These are phyloP conservation scores for Pyrocephalus nanus DNA, from an alignment of 2,797 vertebrate genomes.

Conservation along the genomic window DNA sequence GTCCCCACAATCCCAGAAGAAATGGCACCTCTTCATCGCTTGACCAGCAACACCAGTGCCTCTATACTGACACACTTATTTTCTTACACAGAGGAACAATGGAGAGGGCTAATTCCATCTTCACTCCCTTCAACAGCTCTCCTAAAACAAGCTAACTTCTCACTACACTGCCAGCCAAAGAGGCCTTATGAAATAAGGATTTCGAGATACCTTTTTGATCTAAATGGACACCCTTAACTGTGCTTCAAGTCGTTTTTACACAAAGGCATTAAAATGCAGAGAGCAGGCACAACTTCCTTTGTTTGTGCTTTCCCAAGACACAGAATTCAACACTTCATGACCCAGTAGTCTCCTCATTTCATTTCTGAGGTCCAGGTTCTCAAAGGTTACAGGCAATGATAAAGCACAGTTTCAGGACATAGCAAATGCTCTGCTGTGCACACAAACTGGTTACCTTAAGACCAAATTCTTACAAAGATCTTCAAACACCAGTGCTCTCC, in stretches of 20 bases:
- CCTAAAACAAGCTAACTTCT: background rate
- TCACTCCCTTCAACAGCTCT: background rate
- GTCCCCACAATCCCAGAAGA: background rate
- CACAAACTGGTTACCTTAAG: background rate
- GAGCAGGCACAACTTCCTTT: background rate
- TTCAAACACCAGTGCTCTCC: background rate
- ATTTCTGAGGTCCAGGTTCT: background rate
- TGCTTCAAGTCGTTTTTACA: background rate
- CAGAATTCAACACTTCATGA: background rate
- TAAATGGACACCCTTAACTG: background rate
- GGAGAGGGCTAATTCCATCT: background rate
- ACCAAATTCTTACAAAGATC: background rate
- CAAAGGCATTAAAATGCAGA: background rate
- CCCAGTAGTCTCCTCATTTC: background rate
- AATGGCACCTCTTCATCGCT: background rate
- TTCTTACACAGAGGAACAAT: background rate
- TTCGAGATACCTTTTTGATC: background rate
- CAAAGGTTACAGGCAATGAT: background rate
- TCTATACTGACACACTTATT: background rate
- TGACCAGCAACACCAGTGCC: rapidly evolving
- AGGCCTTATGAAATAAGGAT: background rate
- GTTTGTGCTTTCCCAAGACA: background rate
- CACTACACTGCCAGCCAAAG: background rate
- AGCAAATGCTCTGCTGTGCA: background rate
- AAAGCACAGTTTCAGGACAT: background rate